Percentiles rank a stretch among this genome's conserved stretches.
Evolutionary conservation across 2,888 invertebrate genomes (phyloP).

Genomic region (Nemotelus nigrinus): DNA sequence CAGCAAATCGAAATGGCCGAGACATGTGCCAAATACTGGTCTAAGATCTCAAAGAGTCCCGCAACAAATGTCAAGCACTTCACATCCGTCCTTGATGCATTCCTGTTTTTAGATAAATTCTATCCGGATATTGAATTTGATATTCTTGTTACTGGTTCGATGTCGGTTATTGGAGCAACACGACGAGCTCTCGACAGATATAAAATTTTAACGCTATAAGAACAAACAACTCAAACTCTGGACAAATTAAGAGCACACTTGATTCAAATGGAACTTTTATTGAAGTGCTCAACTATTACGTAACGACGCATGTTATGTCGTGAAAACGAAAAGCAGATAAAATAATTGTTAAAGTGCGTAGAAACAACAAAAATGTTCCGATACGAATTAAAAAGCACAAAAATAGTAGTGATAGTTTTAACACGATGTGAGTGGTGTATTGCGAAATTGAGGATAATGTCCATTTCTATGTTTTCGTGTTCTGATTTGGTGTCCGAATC

Average conservation of each 20-base stretch:
- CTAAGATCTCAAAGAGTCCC: constrained; percentile 51
- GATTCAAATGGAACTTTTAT: background rate
- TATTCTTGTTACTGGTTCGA: constrained; percentile 83
- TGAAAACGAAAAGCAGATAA: no score
- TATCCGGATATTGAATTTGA: constrained; percentile 56
- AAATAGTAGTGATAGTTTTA: no score
- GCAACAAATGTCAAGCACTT: constrained; percentile 6
- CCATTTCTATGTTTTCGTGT: no score
- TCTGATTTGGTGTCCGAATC: no score
- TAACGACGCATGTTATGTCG: no score
- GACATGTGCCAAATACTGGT: constrained; percentile 67
- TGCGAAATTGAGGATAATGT: no score
- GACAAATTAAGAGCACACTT: background rate
- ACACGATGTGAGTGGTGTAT: no score
- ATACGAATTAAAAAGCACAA: no score
- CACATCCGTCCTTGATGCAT: constrained; percentile 55
- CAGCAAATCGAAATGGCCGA: constrained; percentile 68
- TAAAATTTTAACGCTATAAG: constrained; percentile 32
- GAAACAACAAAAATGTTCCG: no score
- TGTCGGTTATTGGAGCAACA: constrained; percentile 82
- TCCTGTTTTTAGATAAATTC: constrained; percentile 51
- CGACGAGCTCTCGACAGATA: constrained; percentile 57
- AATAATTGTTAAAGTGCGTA: no score
- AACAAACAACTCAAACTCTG: no score
- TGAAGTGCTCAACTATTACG: no score